Evolutionary conservation across 2,888 invertebrate species (phyloP).

Genomic region (Drosophila borealis): DNA sequence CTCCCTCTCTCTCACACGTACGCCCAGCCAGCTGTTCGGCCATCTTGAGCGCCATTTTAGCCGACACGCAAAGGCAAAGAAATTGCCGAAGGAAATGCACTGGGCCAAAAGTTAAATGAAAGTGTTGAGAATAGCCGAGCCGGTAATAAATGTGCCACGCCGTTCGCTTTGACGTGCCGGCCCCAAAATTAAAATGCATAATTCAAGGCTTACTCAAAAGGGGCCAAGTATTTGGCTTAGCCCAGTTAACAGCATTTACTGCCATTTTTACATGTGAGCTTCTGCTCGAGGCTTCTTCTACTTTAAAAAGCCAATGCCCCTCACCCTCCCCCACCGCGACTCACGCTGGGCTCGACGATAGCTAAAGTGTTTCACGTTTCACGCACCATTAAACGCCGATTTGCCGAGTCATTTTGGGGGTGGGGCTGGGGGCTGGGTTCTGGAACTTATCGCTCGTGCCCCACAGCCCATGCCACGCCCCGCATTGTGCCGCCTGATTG

Average conservation of each 20-base stretch:
- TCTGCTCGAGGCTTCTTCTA: constrained; percentile 25
- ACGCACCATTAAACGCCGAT: constrained; percentile 76
- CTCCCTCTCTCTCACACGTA: constrained; percentile 5
- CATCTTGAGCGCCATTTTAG: constrained; percentile 57
- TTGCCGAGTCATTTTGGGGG: constrained; percentile 70
- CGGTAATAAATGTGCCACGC: constrained; percentile 71
- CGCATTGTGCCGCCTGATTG: constrained; percentile 77
- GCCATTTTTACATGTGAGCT: constrained; percentile 71
- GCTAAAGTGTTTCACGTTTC: constrained; percentile 78
- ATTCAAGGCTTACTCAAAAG: constrained; percentile 58
- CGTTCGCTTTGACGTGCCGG: constrained; percentile 61
- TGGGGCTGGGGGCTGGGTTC: constrained; percentile 5
- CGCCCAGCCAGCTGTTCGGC: constrained; percentile 39
- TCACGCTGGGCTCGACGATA: constrained; percentile 42
- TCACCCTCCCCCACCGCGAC: neutral
- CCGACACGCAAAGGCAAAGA: constrained; percentile 38
- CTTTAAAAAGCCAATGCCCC: constrained; percentile 39
- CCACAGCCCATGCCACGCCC: constrained; percentile 34
- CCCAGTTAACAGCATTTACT: constrained; percentile 44
- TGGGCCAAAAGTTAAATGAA: constrained; percentile 70
- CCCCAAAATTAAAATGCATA: constrained; percentile 75
- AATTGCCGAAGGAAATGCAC: constrained; percentile 67
- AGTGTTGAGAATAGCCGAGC: constrained; percentile 68
- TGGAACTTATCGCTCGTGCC: constrained; percentile 38
- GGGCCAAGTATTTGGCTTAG: constrained; percentile 21